Base-by-base conservation (phyloP, 2,888 invertebrate species). In the Schizaphis graminum region DNA sequence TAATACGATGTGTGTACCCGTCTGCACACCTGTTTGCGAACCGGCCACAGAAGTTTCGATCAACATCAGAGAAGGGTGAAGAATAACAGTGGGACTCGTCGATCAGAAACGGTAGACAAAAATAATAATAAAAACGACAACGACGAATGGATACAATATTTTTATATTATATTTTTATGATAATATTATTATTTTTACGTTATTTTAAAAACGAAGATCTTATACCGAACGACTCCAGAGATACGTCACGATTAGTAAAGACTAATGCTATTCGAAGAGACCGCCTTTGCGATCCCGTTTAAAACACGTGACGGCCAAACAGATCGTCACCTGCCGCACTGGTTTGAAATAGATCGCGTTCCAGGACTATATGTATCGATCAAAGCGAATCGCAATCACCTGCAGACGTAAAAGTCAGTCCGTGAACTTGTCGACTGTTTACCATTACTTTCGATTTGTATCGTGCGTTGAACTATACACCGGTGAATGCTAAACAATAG, bases 21-120 rank as follows among this genome's bases (percentile, higher is more conserved):
- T 67, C 67, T 47, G 67, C 11, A 53, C 93, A 93, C 93, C 93
- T 93, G 93, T 93, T 93, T 56, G 67, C 41, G 67, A 77, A 53
- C 53, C 49, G 28, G 93, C 93, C 84, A 56, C 93, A 89, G 89
- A 26, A 89, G 92, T 84, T 84, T 88, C 89, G 93, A 89, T 92
- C 49, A 47, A 77, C 77, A 77, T 77, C 77, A 3, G 35, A 87
- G 35, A 13, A 67, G 90, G 49, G 77, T 3, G n/a, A 1, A 67
- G 10, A 16, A 61, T 8, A 56, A 47, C 13, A n/a, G 26, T 11
- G 44, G 57, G 57, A 67, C n/a, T 35, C 16, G 67, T 41, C 1
- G 89, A 89, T 57, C 57, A 44, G 44, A 89, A 44, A 61, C n/a
- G 91, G 35, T 53, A 77, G 77, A 53, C 53, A 77, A 77, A 47